Evolutionary conservation across 2,113 vertebrate species (phyloP), one percentile per base, ranked within the genome.

Genomic region (Cichladusa arquata): DNA sequence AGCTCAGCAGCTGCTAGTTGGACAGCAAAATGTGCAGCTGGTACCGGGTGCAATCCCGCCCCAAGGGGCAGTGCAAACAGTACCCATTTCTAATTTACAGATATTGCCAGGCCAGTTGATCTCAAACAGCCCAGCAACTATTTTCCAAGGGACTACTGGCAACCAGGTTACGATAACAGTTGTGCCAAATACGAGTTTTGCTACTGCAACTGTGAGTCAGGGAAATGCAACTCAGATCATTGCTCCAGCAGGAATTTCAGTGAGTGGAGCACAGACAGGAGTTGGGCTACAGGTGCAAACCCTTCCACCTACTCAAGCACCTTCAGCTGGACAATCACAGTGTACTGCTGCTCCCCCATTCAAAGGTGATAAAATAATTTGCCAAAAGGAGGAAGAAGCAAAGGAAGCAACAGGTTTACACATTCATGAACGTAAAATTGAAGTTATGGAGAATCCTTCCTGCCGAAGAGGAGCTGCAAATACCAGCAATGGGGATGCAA

Each of bases 371-470:
- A 99, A 99, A 97, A 99, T 99, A 86, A 99, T 99, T 97, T 99
- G 99, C 98, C 99, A 99, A 98, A 99, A 99, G 98, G 99, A 99
- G 98, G 99, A 99, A 98, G 99, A 99, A 98, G 99, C 99, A 97
- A 99, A 99, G 97, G 99, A 99, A 80, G 99, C 99, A 95, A 99
- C 99, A 80, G 99, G 99, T 98, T 98, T 99, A 97, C 99, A 99
- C 78, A 97, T 99, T 96, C 99, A 99, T 17, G 99, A 99, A 95
- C 98, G 99, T 91, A 99, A 99, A 98, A 99, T 99, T 57, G 99
- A 99, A 98, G 99, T 99, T 88, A 99, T 99, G 99, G 99, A 99
- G 97, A 99, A 99, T 97, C 99, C 99, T 34, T 99, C 99, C 78
- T 98, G 99, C 96, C 97, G 98, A 87, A 98, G 98, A 92, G 98